Conservation (phyloP, 2,113 vertebrate genomes). For the Gnathonemus longibarbis region DNA sequence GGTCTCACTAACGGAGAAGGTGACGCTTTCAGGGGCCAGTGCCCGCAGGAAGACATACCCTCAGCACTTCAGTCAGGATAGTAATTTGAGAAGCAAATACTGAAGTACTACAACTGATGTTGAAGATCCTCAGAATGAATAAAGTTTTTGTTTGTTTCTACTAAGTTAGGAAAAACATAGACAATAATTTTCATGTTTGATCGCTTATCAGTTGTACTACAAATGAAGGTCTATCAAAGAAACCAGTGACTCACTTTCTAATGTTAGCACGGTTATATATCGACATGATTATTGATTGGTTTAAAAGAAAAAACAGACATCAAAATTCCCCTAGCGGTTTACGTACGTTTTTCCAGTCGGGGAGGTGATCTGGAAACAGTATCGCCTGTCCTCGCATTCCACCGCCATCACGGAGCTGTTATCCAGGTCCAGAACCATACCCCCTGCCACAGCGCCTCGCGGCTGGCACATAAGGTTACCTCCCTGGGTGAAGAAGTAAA, state of each 20-base stretch:
- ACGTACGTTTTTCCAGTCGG: slow-evolving; percentile 86
- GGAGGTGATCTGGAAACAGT: slow-evolving; percentile 94
- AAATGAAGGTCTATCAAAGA: neutral
- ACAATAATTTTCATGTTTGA: neutral
- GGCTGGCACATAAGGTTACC: slow-evolving; percentile 98
- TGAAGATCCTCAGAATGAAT: neutral
- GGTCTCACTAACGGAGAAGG: neutral
- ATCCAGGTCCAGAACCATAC: slow-evolving; percentile 94
- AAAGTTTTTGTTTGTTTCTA: neutral
- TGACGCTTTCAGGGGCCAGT: neutral
- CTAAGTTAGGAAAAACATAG: neutral
- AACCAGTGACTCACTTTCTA: neutral
- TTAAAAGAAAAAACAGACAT: neutral
- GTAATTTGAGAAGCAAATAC: neutral
- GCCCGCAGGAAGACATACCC: neutral
- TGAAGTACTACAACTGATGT: neutral
- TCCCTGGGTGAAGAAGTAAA: slow-evolving; percentile 98
- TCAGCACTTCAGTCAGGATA: neutral
- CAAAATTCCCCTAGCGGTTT: neutral
- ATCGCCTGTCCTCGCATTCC: slow-evolving; percentile 91
- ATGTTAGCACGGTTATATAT: neutral
- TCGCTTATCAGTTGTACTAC: neutral
- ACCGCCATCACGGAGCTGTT: slow-evolving; percentile 98
- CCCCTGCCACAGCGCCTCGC: slow-evolving; percentile 86
- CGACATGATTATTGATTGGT: neutral